Evolutionary conservation across 2,888 invertebrate species (phyloP).

Genomic region (Acanthococcus lagerstroemiae): DNA sequence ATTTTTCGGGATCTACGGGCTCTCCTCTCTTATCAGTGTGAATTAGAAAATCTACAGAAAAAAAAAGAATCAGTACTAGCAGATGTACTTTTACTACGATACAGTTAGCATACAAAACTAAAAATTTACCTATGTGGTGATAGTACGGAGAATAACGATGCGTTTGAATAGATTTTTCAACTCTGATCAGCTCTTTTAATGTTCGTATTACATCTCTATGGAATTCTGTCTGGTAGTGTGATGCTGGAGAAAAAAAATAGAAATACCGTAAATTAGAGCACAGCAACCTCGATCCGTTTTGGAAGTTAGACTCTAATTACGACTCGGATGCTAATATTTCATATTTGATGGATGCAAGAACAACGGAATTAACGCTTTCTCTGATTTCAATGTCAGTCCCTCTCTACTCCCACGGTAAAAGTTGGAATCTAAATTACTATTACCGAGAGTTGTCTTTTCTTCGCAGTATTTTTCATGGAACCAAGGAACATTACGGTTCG

Average conservation of each 20-base stretch:
- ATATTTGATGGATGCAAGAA: too few species aligned
- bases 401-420: not conserved
- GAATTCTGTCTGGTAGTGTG: slow-evolving; percentile 33
- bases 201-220: slow-evolving; percentile 36
- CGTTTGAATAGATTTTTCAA: slow-evolving; percentile 37
- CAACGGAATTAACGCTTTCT: not conserved
- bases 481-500: slow-evolving; percentile 54
- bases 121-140: slow-evolving; percentile 41
- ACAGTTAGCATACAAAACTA: slow-evolving; percentile 40
- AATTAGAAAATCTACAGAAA: not conserved
- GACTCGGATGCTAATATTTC: too few species aligned
- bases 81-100: too few species aligned
- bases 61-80: too few species aligned
- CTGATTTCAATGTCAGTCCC: not conserved
- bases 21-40: not conserved
- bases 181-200: slow-evolving; percentile 39
- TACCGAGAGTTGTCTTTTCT: slow-evolving; percentile 45
- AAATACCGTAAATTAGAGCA: too few species aligned
- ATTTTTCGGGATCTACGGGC: not conserved
- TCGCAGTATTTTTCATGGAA: slow-evolving; percentile 54
- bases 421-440: too few species aligned
- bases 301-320: too few species aligned
- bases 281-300: too few species aligned
- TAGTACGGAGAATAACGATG: slow-evolving; percentile 44
- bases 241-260: slow-evolving; percentile 34